Evolutionary conservation across 2,888 invertebrate genomes (phyloP).

Genomic region (Didymodactylos carnosus): DNA sequence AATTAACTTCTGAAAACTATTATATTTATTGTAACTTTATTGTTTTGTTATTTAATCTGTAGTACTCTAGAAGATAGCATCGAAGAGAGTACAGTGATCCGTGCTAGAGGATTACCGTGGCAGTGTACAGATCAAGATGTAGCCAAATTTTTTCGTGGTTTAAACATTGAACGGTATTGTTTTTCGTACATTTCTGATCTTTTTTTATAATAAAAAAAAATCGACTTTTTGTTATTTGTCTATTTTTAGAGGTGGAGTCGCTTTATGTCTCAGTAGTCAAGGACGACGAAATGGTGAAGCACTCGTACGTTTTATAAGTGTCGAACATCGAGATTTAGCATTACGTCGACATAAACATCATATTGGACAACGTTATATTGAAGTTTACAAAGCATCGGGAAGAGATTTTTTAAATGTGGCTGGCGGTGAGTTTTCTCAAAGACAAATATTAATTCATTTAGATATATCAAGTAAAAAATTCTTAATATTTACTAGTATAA

Average conservation of each 20-base stretch:
- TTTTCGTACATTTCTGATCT: too few species aligned
- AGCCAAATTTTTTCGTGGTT: slow-evolving; percentile 90
- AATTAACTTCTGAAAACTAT: too few species aligned
- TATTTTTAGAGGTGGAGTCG: slow-evolving; percentile 75
- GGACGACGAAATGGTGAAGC: slow-evolving; percentile 98
- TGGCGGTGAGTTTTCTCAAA: slow-evolving; percentile 61
- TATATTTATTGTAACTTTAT: too few species aligned
- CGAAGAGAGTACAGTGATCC: slow-evolving; percentile 38
- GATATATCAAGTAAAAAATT: too few species aligned
- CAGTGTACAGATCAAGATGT: slow-evolving; percentile 98
- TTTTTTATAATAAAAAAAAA: too few species aligned
- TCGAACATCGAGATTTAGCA: slow-evolving; percentile 92
- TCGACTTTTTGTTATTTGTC: not conserved
- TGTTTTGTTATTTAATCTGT: slow-evolving; percentile 24
- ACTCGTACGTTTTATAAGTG: slow-evolving; percentile 72
- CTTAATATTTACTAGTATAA: too few species aligned
- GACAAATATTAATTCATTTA: too few species aligned
- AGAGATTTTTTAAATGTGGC: slow-evolving; percentile 92
- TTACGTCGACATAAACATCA: slow-evolving; percentile 92
- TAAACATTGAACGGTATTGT: slow-evolving; percentile 96
- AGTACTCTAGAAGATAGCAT: slow-evolving; percentile 91
- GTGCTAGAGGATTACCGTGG: slow-evolving; percentile 95
- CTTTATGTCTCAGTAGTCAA: slow-evolving; percentile 82
- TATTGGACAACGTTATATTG: slow-evolving; percentile 85
- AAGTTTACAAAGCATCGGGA: slow-evolving; percentile 88